These are phyloP conservation scores for Halyomorpha halys DNA, from an alignment of 1,140 invertebrate genomes.

Conservation along the genomic window DNA sequence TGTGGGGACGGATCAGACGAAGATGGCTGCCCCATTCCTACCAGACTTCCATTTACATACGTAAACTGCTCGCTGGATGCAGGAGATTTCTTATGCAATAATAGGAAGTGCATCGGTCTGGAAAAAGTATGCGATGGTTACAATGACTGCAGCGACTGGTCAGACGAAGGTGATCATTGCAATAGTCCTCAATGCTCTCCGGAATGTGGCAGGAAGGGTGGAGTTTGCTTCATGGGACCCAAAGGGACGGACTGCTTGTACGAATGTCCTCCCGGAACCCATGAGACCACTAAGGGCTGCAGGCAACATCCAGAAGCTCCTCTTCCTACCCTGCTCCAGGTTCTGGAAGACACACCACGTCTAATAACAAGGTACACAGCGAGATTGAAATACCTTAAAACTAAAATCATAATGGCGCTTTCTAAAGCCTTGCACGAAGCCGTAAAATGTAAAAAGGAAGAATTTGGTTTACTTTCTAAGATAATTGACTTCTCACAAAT, in stretches of 20 bases:
- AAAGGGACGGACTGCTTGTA: not conserved
- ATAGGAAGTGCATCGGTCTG: not conserved
- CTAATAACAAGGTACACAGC: not conserved
- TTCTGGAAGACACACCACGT: not conserved
- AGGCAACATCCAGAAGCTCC: not conserved
- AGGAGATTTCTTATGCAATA: not conserved
- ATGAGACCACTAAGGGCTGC: not conserved
- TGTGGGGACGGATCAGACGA: slow-evolving; percentile 61
- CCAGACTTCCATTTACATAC: not conserved
- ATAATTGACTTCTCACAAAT: too few relatives aligned
- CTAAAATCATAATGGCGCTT: not conserved
- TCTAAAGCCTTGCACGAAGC: not conserved
- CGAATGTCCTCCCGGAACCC: not conserved
- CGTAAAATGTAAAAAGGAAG: not conserved
- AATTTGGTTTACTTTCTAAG: too few relatives aligned
- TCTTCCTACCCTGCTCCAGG: not conserved
- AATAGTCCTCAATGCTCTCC: not conserved
- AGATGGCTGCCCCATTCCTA: slow-evolving; percentile 39
- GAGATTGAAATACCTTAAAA: not conserved
- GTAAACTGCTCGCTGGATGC: not conserved
- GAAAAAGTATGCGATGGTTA: not conserved
- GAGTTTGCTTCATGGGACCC: not conserved
- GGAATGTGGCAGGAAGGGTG: not conserved
- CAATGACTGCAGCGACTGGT: not conserved
- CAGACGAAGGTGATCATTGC: not conserved